phyloP scores from a whole-genome alignment of 2,888 invertebrate genomes.

The Cephus spinipes region DNA sequence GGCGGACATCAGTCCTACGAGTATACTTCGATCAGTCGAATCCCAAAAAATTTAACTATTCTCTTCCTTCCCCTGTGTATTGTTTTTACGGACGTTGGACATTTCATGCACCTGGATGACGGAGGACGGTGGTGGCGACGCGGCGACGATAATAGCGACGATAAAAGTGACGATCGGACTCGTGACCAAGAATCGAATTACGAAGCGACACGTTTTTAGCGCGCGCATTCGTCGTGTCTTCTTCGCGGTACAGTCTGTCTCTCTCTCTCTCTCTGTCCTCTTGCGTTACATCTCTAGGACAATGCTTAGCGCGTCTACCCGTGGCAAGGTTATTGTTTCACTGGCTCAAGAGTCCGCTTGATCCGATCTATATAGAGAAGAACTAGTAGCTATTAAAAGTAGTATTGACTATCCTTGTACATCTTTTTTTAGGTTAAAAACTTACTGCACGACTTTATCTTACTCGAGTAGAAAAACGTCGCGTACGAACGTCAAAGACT shows the following conservation, averaged over 20 bases:
- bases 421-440: background rate
- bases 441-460: background rate
- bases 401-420: background rate
- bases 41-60: background rate
- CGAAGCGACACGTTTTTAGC: conserved; percentile 39
- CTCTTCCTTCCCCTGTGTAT: background rate
- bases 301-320: background rate
- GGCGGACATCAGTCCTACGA: background rate
- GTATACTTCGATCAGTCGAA: background rate
- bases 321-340: background rate
- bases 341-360: background rate
- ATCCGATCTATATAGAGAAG: background rate
- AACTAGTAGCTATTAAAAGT: background rate
- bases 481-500: background rate
- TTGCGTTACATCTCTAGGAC: background rate
- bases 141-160: conserved; percentile 41
- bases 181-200: conserved; percentile 50
- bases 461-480: background rate
- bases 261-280: background rate
- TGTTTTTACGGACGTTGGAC: background rate
- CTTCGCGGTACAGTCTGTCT: background rate
- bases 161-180: conserved; percentile 45
- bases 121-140: background rate
- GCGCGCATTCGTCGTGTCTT: background rate
- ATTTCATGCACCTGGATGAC: background rate